phyloP scores from a whole-genome alignment of 1,140 invertebrate genomes.

The Zophobas morio region DNA sequence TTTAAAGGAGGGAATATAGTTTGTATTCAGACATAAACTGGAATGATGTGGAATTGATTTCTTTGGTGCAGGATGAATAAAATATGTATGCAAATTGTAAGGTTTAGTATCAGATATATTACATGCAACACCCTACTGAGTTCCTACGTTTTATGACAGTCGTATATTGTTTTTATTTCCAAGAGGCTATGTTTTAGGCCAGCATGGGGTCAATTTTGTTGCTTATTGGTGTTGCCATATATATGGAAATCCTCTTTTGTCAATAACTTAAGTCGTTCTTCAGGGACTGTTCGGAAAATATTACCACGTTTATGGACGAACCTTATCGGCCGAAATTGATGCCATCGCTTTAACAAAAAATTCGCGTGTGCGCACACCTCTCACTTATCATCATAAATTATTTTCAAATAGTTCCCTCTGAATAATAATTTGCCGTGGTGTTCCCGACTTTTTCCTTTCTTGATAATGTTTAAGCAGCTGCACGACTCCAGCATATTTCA shows the following conservation, averaged over 20 bases:
- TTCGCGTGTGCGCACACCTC: constrained; percentile 1
- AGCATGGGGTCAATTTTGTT: constrained; percentile 45
- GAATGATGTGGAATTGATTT: constrained; percentile 34
- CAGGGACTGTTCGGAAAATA: constrained; percentile 4
- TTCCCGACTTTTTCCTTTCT: constrained; percentile 12
- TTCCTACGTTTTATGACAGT: constrained; percentile 41
- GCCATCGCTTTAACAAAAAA: constrained; percentile 21
- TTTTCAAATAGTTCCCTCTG: constrained; percentile 27
- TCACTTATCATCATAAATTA: constrained; percentile 39
- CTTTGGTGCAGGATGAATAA: constrained; percentile 44
- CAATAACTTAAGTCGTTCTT: constrained; percentile 40
- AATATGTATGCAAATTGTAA: constrained; percentile 41
- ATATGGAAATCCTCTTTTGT: constrained; percentile 46
- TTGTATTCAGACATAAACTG: constrained; percentile 35
- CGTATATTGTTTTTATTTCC: constrained; percentile 45
- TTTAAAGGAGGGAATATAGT: constrained; percentile 9
- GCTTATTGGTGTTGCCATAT: constrained; percentile 35
- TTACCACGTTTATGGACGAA: constrained; percentile 26
- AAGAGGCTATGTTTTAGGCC: constrained; percentile 43
- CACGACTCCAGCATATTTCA: constrained; percentile 29
- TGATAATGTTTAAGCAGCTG: constrained; percentile 30
- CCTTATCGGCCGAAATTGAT: constrained; percentile 16
- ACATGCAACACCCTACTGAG: constrained; percentile 44
- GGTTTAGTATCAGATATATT: constrained; percentile 45
- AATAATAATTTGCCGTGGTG: constrained; percentile 28